Evolutionary conservation across 2,113 vertebrate genomes (phyloP).

Genomic region (Alces alces): DNA sequence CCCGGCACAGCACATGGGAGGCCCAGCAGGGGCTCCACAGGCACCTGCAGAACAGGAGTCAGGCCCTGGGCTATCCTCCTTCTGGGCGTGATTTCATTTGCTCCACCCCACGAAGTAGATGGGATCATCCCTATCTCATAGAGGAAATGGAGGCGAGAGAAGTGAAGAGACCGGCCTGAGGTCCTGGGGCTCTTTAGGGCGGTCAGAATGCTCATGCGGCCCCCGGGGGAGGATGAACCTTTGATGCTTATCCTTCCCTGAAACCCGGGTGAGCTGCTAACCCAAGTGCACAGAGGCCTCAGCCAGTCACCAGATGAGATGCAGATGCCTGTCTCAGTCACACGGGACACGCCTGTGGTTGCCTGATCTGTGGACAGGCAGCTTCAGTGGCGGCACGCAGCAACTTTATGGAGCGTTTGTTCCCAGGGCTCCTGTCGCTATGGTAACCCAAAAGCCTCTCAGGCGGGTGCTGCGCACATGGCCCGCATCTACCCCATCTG

Average conservation of each 20-base stretch:
- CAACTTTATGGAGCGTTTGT: constrained; percentile 10
- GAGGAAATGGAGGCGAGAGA: background rate
- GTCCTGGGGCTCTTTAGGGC: background rate
- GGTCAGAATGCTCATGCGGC: background rate
- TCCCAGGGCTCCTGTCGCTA: constrained; percentile 63
- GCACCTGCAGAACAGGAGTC: accelerated
- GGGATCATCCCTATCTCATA: background rate
- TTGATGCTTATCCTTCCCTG: background rate
- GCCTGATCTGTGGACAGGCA: background rate
- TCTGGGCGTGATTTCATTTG: too few species aligned
- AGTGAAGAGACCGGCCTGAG: background rate
- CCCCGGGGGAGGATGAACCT: accelerated
- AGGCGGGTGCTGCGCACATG: constrained; percentile 77
- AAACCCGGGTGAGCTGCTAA: background rate
- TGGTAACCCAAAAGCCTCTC: constrained; percentile 80
- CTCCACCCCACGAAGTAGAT: background rate
- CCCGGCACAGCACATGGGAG: background rate
- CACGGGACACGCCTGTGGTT: background rate
- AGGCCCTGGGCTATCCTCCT: background rate
- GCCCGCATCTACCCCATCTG: constrained; percentile 75
- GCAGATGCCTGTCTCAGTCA: background rate
- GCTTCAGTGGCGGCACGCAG: background rate
- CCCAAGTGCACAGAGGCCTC: background rate
- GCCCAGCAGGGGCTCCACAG: background rate
- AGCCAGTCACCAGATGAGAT: background rate